These are phyloP conservation scores for Phasia obesa DNA, from an alignment of 2,888 invertebrate species.

Conservation along the genomic window DNA sequence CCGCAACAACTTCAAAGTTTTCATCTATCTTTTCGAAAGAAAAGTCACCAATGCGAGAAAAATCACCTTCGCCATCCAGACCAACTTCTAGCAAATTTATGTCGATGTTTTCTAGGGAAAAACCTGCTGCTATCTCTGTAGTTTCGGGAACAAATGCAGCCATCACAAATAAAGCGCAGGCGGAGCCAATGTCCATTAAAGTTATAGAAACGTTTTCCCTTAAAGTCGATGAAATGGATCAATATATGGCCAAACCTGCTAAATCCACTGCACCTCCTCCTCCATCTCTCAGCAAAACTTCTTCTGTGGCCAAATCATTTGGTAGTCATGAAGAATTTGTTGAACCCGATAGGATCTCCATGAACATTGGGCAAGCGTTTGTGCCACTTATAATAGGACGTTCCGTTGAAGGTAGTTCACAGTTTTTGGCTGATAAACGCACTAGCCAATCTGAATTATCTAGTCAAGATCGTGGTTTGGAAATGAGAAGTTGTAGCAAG, in stretches of 20 bases:
- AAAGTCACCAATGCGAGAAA: constrained; percentile 61
- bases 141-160: constrained; percentile 74
- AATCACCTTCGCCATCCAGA: constrained; percentile 74
- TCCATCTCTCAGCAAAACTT: constrained; percentile 43
- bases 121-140: constrained; percentile 74
- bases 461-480: constrained; percentile 59
- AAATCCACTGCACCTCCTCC: constrained; percentile 67
- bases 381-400: constrained; percentile 76
- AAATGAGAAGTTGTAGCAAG: constrained; percentile 50
- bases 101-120: constrained; percentile 75
- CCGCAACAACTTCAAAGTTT: constrained; percentile 28
- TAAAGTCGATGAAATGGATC: constrained; percentile 82
- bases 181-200: constrained; percentile 77
- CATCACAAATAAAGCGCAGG: constrained; percentile 75
- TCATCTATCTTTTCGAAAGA: constrained; percentile 55
- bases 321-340: constrained; percentile 78
- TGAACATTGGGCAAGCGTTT: constrained; percentile 77
- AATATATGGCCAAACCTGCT: constrained; percentile 76
- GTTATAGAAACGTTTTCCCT: constrained; percentile 81
- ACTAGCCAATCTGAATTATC: constrained; percentile 38
- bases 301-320: constrained; percentile 71
- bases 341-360: constrained; percentile 71
- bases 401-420: constrained; percentile 54
- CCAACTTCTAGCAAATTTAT: constrained; percentile 71
- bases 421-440: constrained; percentile 51